Evolutionary conservation across 1,140 invertebrate species (phyloP).

Genomic region (Drosophila suzukii): DNA sequence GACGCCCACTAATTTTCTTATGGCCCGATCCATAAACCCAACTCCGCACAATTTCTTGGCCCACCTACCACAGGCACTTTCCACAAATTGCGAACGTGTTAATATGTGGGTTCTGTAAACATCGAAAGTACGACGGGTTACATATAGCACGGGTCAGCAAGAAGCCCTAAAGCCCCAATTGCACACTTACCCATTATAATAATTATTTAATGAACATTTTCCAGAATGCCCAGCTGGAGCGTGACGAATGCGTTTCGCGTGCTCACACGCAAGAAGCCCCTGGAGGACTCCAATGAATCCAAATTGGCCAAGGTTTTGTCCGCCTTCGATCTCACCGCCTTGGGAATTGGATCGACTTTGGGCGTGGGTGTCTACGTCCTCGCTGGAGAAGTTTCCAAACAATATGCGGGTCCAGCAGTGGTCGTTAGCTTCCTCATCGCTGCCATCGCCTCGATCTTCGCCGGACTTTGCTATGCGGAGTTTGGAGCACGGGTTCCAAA

Average conservation of each 20-base stretch:
- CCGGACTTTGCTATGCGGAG: slow-evolving; percentile 95
- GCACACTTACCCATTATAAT: slow-evolving; percentile 12
- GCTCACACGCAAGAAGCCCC: slow-evolving; percentile 75
- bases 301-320: slow-evolving; percentile 91
- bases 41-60: slow-evolving; percentile 42
- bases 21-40: slow-evolving; percentile 31
- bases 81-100: slow-evolving; percentile 62
- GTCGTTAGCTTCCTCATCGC: slow-evolving; percentile 94
- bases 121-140: slow-evolving; percentile 42
- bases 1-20: slow-evolving; percentile 68
- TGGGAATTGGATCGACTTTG: slow-evolving; percentile 94
- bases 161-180: slow-evolving; percentile 27
- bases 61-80: slow-evolving; percentile 21
- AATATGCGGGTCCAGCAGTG: slow-evolving; percentile 93
- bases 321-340: slow-evolving; percentile 90
- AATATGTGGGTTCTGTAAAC: slow-evolving; percentile 72
- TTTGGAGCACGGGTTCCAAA: slow-evolving; percentile 94
- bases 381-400: slow-evolving; percentile 93
- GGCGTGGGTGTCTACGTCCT: slow-evolving; percentile 97
- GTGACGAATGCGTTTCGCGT: slow-evolving; percentile 69
- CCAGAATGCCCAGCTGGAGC: slow-evolving; percentile 74
- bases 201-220: slow-evolving; percentile 36
- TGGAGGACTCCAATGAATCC: slow-evolving; percentile 84
- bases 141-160: slow-evolving; percentile 53
- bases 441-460: slow-evolving; percentile 94